Evolutionary conservation across 2,888 invertebrate genomes (phyloP).

Genomic region (Athrips mouffetella): DNA sequence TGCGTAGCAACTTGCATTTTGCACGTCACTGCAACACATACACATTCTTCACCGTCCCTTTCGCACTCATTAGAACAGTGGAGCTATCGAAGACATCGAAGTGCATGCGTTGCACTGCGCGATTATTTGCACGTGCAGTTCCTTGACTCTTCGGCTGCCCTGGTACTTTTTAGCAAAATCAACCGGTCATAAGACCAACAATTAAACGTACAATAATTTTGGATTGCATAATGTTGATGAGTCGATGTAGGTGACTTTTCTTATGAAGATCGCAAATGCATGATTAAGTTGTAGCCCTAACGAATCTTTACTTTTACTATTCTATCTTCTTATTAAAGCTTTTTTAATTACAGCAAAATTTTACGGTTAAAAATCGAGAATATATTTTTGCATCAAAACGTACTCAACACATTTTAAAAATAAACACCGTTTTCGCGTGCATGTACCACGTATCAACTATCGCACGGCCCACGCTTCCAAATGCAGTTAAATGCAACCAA

Average conservation of each 20-base stretch:
- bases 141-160: constrained; percentile 49
- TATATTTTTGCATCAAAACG: too few relatives aligned
- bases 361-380: too few relatives aligned
- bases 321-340: too few relatives aligned
- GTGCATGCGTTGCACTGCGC: constrained; percentile 57
- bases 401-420: too few relatives aligned
- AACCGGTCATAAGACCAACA: constrained; percentile 49
- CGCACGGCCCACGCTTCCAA: constrained; percentile 33
- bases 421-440: too few relatives aligned
- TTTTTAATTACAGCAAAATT: too few relatives aligned
- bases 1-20: constrained; percentile 40
- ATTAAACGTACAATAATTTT: too few relatives aligned
- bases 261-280: too few relatives aligned
- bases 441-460: not conserved
- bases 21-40: constrained; percentile 48
- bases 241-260: too few relatives aligned
- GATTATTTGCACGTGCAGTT: constrained; percentile 54
- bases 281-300: too few relatives aligned
- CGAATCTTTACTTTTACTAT: too few relatives aligned
- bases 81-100: constrained; percentile 44
- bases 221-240: too few relatives aligned
- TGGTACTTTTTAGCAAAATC: constrained; percentile 57
- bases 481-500: constrained; percentile 61
- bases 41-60: constrained; percentile 47
- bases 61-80: constrained; percentile 43